Conservation (phyloP, 1,140 invertebrate species). For the Hycleus cichorii region DNA sequence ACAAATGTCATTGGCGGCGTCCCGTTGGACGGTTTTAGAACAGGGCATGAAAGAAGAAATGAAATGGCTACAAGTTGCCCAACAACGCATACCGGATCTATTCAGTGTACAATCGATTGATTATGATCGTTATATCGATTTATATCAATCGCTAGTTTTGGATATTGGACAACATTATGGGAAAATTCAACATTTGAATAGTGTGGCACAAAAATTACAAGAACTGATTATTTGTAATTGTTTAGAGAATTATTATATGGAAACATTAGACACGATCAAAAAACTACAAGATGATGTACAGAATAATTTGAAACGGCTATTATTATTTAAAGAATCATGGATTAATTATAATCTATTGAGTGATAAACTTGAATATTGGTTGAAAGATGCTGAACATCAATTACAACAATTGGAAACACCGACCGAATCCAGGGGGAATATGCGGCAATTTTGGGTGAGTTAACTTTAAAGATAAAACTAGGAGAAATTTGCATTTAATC, state of each 20-base stretch:
- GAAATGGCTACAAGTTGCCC: constrained; percentile 71
- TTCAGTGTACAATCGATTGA: constrained; percentile 69
- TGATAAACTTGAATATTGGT: constrained; percentile 67
- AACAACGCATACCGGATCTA: constrained; percentile 71
- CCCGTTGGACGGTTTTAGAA: constrained; percentile 71
- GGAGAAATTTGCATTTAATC: too few relatives aligned
- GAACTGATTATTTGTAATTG: constrained; percentile 64
- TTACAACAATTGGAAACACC: constrained; percentile 47
- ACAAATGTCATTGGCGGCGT: constrained; percentile 72
- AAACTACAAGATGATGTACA: constrained; percentile 67
- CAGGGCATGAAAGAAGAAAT: constrained; percentile 74
- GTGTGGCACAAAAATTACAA: constrained; percentile 64
- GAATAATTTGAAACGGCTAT: constrained; percentile 56
- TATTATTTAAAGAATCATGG: constrained; percentile 71
- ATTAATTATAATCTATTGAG: constrained; percentile 60
- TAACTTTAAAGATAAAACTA: not conserved
- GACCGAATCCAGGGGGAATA: constrained; percentile 55
- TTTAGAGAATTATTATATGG: constrained; percentile 60
- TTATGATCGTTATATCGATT: constrained; percentile 73
- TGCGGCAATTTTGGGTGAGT: constrained; percentile 71
- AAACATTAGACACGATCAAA: constrained; percentile 58
- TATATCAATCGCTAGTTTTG: constrained; percentile 69
- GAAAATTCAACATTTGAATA: constrained; percentile 61
- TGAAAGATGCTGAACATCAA: constrained; percentile 61
- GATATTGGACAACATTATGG: constrained; percentile 73